phyloP scores from a whole-genome alignment of 1,140 invertebrate genomes.

The Brachionus calyciflorus region DNA sequence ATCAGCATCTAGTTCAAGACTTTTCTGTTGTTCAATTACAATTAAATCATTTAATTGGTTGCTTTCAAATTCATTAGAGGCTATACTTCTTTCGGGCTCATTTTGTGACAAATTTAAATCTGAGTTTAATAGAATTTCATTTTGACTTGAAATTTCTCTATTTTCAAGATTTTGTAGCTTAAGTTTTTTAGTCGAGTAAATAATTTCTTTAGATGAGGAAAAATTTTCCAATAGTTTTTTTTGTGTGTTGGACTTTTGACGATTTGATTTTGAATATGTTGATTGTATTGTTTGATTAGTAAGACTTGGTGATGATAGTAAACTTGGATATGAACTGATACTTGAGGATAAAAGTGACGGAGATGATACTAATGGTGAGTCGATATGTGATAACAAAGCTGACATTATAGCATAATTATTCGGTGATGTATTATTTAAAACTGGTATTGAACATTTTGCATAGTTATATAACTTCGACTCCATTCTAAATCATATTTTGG shows the following conservation, averaged over 20 bases:
- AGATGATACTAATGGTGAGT: slow-evolving; percentile 3
- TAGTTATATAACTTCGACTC: slow-evolving; percentile 34
- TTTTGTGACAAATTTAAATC: background rate
- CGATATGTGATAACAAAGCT: slow-evolving; percentile 33
- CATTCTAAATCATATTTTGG: background rate
- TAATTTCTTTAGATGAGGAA: background rate
- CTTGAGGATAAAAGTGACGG: background rate
- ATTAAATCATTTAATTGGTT: background rate
- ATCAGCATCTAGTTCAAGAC: background rate
- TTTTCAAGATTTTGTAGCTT: background rate
- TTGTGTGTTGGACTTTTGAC: background rate
- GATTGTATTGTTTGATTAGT: slow-evolving; percentile 30
- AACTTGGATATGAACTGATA: background rate
- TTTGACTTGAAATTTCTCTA: background rate
- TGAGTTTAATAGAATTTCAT: background rate
- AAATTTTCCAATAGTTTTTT: background rate
- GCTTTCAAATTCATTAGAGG: background rate
- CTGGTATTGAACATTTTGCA: slow-evolving; percentile 35
- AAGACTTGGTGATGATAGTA: slow-evolving; percentile 19
- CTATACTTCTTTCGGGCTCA: background rate
- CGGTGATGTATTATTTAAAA: slow-evolving; percentile 2
- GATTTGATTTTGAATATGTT: background rate
- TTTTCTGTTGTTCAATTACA: slow-evolving; percentile 5
- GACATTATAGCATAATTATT: slow-evolving; percentile 42
- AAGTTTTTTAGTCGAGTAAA: slow-evolving; percentile 17